phyloP scores from a whole-genome alignment of 2,888 invertebrate genomes.

The Kuschelorhynchus macadamiae region DNA sequence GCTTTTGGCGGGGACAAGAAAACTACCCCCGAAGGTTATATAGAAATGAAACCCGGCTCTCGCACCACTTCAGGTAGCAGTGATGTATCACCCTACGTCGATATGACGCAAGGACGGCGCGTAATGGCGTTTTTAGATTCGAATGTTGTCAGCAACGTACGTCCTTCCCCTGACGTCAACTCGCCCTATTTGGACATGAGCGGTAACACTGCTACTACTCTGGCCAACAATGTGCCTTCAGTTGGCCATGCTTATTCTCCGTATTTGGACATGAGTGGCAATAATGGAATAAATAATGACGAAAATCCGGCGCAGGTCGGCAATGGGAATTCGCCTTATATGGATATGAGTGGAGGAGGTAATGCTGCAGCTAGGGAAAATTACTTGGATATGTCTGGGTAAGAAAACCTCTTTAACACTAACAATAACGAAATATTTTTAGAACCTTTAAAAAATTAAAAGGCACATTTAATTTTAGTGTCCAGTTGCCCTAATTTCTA shows the following conservation, averaged over 20 bases:
- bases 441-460: no score
- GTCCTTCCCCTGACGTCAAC: not conserved
- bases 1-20: slow-evolving; percentile 32
- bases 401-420: no score
- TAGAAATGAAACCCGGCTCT: slow-evolving; percentile 68
- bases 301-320: slow-evolving; percentile 13
- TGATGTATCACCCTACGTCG: slow-evolving; percentile 53
- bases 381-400: slow-evolving; percentile 45
- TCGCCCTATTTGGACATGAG: slow-evolving; percentile 55
- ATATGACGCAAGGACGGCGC: slow-evolving; percentile 52
- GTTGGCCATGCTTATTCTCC: slow-evolving; percentile 46
- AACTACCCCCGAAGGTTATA: slow-evolving; percentile 62
- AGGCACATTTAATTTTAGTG: no score
- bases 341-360: slow-evolving; percentile 39
- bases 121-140: slow-evolving; percentile 4
- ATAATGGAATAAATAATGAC: no score
- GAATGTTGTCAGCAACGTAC: no score
- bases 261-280: slow-evolving; percentile 56
- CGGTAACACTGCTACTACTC: slow-evolving; percentile 1
- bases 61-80: slow-evolving; percentile 51
- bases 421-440: no score
- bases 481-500: no score
- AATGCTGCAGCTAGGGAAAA: slow-evolving; percentile 7
- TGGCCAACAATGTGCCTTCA: slow-evolving; percentile 13
- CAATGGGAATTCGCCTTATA: slow-evolving; percentile 24